Evolutionary conservation across 1,140 invertebrate genomes (phyloP).

Genomic region (Caenorhabditis briggsae): DNA sequence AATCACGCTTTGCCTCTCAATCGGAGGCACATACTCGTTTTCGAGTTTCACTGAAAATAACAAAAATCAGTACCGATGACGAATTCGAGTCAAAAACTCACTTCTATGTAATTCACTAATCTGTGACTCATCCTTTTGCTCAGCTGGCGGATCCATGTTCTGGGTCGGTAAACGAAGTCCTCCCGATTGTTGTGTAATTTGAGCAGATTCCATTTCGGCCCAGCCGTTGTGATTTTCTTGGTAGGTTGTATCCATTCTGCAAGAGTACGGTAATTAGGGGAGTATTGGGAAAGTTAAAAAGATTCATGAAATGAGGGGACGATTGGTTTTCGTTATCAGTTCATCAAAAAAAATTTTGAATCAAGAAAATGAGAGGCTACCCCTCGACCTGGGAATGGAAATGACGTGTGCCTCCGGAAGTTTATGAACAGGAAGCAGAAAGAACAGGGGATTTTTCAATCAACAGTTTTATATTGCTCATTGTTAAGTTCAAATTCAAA

Average conservation of each 20-base stretch:
- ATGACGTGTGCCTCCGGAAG: slow-evolving; percentile 4
- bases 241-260: slow-evolving; percentile 14
- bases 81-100: neutral
- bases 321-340: neutral
- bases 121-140: slow-evolving; percentile 46
- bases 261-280: neutral
- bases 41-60: slow-evolving; percentile 35
- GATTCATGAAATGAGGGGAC: neutral
- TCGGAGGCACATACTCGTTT: neutral
- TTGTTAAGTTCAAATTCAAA: too few relatives aligned
- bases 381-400: neutral
- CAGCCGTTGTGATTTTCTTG: neutral
- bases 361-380: neutral
- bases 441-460: too few relatives aligned
- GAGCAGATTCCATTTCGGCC: slow-evolving; percentile 24
- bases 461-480: too few relatives aligned
- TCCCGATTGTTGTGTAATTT: neutral
- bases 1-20: slow-evolving; percentile 17
- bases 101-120: slow-evolving; percentile 18
- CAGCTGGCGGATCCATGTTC: slow-evolving; percentile 35
- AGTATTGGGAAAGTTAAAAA: neutral
- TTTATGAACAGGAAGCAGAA: too few relatives aligned
- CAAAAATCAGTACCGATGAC: neutral
- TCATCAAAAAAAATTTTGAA: neutral
- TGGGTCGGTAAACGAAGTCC: slow-evolving; percentile 15